Evolutionary conservation across 2,797 vertebrate species (phyloP), one percentile per base, ranked within the genome.

Genomic region (Carapus acus): DNA sequence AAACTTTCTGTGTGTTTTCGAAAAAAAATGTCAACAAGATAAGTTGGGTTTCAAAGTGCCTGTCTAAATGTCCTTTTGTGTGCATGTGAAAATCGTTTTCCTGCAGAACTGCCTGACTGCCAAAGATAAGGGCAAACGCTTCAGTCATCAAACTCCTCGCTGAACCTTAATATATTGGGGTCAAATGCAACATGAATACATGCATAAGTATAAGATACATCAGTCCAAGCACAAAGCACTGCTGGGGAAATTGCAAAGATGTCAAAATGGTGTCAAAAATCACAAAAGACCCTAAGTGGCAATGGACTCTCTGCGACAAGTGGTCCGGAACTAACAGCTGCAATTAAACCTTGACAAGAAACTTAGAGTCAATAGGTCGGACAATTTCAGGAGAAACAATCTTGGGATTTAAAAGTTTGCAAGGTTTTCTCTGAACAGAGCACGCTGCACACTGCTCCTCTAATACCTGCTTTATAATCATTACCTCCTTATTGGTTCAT

Each of bases 81-180:
- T 29, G 38, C 15, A 6, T 40, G 2, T 37, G 45, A 70, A 33
- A 3, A 68, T 55, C 6, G 39, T 49, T 8, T 43, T 24, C 47
- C 70, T 20, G 60, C 61, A 48, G 39, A 31, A 19, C 55, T 22
- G 62, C 47, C 73, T 69, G 67, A 39, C 31, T 43, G 46, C 16
- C 49, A 51, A 51, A 75, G 82, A 79, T 74, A 78, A 73, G 63
- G 18, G 11, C 63, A 61, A 76, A 60, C 71, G 65, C 53, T 41
- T 51, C 58, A 56, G 31, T 55, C 50, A 39, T 47, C 56, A 34
- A n/a, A 54, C 21, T 44, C 44, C 62, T 59, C 24, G 60, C 38
- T 46, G 50, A 20, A 27, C 46, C 46, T 46, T 43, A 36, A 36
- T 15, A 36, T 36, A 36, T n/a, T 36, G 13, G 14, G 34, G 34